These are phyloP conservation scores for Corythoichthys haematopterus DNA, from an alignment of 2,113 vertebrate species.

Conservation along the genomic window DNA sequence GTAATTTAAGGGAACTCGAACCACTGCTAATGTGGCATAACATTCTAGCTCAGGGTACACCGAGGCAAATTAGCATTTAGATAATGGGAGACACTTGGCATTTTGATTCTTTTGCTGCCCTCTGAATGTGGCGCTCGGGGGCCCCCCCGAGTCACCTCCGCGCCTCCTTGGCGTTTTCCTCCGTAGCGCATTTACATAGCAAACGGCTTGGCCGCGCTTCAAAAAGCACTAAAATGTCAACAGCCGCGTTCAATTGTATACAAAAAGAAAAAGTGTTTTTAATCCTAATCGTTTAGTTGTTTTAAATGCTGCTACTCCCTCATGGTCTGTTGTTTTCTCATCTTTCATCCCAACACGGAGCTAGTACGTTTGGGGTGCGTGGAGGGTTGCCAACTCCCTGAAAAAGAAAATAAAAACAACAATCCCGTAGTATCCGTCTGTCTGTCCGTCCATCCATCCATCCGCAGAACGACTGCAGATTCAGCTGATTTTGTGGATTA, in stretches of 20 bases:
- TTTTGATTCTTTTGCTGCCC: conserved; percentile 69
- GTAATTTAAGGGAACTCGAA: conserved; percentile 41
- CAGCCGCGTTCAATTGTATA: neutral
- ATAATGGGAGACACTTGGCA: conserved; percentile 67
- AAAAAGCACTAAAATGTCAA: conserved; percentile 56
- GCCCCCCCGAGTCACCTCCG: conserved; percentile 43
- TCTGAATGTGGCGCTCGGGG: conserved; percentile 51
- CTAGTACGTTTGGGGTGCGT: no score
- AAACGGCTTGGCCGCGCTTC: conserved; percentile 46
- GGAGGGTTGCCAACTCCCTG: no score
- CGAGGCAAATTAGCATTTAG: conserved; percentile 65
- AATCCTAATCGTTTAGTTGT: neutral
- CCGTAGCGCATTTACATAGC: conserved; percentile 58
- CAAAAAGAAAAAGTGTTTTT: neutral
- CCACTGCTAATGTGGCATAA: conserved; percentile 47
- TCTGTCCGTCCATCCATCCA: no score
- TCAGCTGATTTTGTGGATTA: no score
- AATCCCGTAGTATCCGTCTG: no score
- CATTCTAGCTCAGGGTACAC: conserved; percentile 54
- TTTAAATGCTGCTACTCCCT: neutral
- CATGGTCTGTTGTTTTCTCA: no score
- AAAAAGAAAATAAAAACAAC: no score
- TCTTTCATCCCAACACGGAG: no score
- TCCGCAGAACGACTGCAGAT: no score
- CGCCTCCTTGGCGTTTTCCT: conserved; percentile 49